Conservation (phyloP, 2,113 vertebrate species). For the Oryzias melastigma region DNA sequence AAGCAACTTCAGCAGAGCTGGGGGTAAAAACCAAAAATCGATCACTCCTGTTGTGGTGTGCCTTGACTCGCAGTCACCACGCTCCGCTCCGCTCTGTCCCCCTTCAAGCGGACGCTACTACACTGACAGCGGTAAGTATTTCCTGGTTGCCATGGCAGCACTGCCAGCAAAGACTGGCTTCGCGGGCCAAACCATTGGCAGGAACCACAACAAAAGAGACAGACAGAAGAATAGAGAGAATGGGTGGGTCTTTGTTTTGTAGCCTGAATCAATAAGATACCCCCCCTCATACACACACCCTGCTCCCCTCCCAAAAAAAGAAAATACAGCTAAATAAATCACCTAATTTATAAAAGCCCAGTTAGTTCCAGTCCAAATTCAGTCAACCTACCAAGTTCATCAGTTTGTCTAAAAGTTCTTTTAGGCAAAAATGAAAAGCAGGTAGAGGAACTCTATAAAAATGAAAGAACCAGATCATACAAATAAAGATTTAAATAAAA, state of each 20-base stretch:
- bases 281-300: background rate
- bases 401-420: too few species aligned
- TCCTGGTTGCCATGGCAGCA: constrained; percentile 81
- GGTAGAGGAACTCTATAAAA: too few species aligned
- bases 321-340: background rate
- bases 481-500: too few species aligned
- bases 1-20: constrained; percentile 12
- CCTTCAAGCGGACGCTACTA: constrained; percentile 50
- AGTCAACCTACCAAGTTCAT: background rate
- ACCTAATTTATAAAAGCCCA: background rate
- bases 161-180: constrained; percentile 74
- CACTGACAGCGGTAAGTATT: constrained; percentile 71
- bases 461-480: too few species aligned
- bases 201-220: constrained; percentile 75
- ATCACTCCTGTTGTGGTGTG: constrained; percentile 40
- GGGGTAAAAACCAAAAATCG: constrained; percentile 11
- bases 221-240: constrained; percentile 39
- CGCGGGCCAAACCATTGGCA: constrained; percentile 70
- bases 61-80: constrained; percentile 50
- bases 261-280: constrained; percentile 66
- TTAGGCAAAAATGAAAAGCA: too few species aligned
- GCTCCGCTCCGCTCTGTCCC: constrained; percentile 37
- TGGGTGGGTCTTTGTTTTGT: constrained; percentile 23
- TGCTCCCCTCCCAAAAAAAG: background rate
- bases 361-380: background rate